These are phyloP conservation scores for Cinclus mexicanus DNA, from an alignment of 2,113 vertebrate genomes.

Conservation along the genomic window DNA sequence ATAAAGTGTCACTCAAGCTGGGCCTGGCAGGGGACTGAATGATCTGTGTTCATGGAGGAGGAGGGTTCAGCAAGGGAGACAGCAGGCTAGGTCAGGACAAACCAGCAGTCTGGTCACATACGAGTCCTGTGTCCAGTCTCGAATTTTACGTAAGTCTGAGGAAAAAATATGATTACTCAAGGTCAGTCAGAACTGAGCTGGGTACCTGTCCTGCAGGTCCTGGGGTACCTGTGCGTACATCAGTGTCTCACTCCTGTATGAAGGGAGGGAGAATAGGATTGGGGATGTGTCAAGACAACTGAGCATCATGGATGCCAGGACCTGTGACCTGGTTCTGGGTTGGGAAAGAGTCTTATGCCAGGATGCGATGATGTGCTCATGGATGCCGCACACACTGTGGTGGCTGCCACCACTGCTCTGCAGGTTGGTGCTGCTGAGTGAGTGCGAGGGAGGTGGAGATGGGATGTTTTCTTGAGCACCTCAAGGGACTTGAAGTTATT, in stretches of 20 bases:
- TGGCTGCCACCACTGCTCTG: accelerated
- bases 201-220: not conserved
- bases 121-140: not conserved
- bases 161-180: not conserved
- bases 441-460: not conserved
- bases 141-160: not conserved
- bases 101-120: not conserved
- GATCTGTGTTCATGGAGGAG: not conserved
- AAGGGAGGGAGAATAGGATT: not conserved
- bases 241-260: accelerated
- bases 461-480: slow-evolving; percentile 27
- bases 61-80: not conserved
- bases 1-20: not conserved
- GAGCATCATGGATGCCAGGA: not conserved
- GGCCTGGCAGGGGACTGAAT: not conserved
- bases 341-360: not conserved
- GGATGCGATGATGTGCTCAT: accelerated
- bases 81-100: not conserved
- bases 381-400: not conserved
- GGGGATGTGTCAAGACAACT: accelerated
- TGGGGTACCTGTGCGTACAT: not conserved
- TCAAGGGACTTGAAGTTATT: slow-evolving; percentile 3
- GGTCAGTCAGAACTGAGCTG: not conserved
- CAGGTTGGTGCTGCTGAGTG: not conserved
- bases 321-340: not conserved